Conservation (phyloP, 1,140 invertebrate genomes). For the Ostrea edulis region DNA sequence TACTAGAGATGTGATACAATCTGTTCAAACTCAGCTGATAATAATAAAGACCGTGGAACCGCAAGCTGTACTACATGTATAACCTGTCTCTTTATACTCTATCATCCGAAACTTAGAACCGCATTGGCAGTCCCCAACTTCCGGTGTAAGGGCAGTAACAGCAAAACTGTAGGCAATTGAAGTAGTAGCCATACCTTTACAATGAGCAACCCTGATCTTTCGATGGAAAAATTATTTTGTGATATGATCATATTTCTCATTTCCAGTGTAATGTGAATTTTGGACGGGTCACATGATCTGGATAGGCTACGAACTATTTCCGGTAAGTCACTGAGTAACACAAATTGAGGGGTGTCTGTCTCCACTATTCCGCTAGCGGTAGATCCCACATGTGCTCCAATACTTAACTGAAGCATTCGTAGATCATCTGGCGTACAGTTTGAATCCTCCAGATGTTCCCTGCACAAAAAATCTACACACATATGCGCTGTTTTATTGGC, state of each 20-base stretch:
- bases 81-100: no score
- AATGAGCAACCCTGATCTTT: constrained; percentile 42
- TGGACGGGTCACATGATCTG: not conserved
- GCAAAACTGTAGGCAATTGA: no score
- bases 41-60: no score
- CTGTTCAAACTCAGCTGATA: no score
- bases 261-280: constrained; percentile 36
- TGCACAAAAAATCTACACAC: constrained; percentile 47
- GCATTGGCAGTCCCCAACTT: no score
- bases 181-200: constrained; percentile 41
- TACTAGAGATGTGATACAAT: no score
- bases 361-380: constrained; percentile 53
- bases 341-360: constrained; percentile 51
- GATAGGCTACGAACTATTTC: constrained; percentile 50
- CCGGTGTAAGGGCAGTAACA: no score
- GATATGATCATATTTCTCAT: constrained; percentile 24
- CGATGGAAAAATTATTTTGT: not conserved
- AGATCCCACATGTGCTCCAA: constrained; percentile 53
- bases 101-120: no score
- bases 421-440: not conserved
- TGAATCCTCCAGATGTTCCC: constrained; percentile 5
- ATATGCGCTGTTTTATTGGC: constrained; percentile 47
- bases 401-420: constrained; percentile 38
- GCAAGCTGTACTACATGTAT: no score
- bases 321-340: constrained; percentile 54